Evolutionary conservation across 2,888 invertebrate genomes (phyloP).

Genomic region (Agrotis segetum): DNA sequence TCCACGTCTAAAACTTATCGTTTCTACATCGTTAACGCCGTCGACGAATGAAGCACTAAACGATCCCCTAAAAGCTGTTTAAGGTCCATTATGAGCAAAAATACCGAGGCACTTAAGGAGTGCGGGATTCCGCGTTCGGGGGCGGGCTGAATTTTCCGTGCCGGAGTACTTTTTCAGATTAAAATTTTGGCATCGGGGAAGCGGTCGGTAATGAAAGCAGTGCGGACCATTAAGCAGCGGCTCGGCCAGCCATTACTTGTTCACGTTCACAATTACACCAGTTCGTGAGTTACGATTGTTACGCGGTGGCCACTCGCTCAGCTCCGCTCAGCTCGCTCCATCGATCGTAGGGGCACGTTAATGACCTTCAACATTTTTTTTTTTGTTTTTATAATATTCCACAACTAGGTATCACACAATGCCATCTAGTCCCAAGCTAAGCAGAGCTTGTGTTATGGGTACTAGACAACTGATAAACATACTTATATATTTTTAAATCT

Average conservation of each 20-base stretch:
- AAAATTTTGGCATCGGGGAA: conserved; percentile 82
- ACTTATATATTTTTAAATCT: too few species aligned
- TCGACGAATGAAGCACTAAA: conserved; percentile 79
- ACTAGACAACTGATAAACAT: too few species aligned
- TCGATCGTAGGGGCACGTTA: conserved; percentile 60
- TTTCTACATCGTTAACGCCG: conserved; percentile 83
- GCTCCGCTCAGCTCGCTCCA: conserved; percentile 46
- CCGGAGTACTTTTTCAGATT: conserved; percentile 79
- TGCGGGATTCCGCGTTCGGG: conserved; percentile 62
- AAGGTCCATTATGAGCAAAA: conserved; percentile 80
- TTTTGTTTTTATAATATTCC: too few species aligned
- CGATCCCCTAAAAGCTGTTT: conserved; percentile 81
- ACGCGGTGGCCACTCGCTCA: conserved; percentile 64
- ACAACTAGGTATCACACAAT: too few species aligned
- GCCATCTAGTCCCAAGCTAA: too few species aligned
- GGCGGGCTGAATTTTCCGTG: conserved; percentile 60
- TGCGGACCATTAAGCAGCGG: conserved; percentile 82
- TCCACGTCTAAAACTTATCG: conserved; percentile 80
- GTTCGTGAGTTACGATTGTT: conserved; percentile 79
- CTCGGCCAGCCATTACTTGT: conserved; percentile 80
- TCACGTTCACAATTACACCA: conserved; percentile 83
- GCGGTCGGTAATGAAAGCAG: conserved; percentile 83
- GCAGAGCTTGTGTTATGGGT: too few species aligned
- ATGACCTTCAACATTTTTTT: conserved; percentile 63
- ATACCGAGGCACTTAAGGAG: conserved; percentile 79